Base-by-base conservation (phyloP, 2,888 invertebrate species). In the Leptinotarsa haldemani region DNA sequence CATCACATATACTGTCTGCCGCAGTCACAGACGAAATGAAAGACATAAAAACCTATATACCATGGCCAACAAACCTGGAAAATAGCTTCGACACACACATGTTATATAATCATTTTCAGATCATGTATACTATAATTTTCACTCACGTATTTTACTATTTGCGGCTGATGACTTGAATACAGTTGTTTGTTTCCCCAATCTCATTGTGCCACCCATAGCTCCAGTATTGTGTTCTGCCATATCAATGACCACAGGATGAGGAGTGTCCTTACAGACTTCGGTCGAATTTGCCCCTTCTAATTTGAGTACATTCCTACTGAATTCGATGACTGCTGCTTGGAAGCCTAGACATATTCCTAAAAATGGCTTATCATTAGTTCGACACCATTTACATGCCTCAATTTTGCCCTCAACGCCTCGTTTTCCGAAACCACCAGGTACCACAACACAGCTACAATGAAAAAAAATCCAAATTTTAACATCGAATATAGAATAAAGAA, bases 181-280 rank as follows among this genome's bases (percentile, higher is more conserved):
- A 0, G 99, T 99, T 74, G 92, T 93, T 82, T 98, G 92, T 85
- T 94, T 95, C n/a, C 99, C 99, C 65, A 99, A 89, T 74, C 99
- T 90, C 99, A 99, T 99, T 0, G 99, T 99, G 9, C 98, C 99
- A 1, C 99, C 99, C 90, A 81, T 79, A 80, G 94, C 91, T 0
- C 96, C 97, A 0, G 94, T 92, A 86, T 97, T 96, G 87, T 99
- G 97, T 88, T 99, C 99, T 0, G 99, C 98, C 99, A 99, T 99
- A 82, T 99, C 98, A 76, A 99, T 95, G 4, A 99, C 95, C 52
- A 98, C 89, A 46, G 96, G 95, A 87, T 94, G 88, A 48, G 89
- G 88, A 15, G 94, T 93, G 3, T 93, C 88, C 0, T 93, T 91
- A 80, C 68, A 58, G 53, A 80, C 80, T 71, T 82, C 99, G 0